These are phyloP conservation scores for Irena cyanogastra DNA, from an alignment of 2,113 vertebrate species.

Conservation along the genomic window DNA sequence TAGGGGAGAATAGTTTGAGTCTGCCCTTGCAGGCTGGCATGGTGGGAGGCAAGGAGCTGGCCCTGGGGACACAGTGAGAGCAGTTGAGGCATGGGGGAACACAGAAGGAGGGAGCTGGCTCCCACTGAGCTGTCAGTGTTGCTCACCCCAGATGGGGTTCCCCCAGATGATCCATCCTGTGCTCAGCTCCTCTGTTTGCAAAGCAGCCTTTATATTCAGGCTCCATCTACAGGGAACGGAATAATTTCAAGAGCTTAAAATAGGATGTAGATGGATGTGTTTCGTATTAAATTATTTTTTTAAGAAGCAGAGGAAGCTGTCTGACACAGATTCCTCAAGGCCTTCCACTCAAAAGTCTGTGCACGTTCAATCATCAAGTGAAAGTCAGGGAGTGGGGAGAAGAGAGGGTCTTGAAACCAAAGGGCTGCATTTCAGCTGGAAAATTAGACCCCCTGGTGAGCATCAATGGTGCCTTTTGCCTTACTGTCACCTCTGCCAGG, in stretches of 20 bases:
- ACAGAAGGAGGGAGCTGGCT: not conserved
- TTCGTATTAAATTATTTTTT: slow-evolving; percentile 4
- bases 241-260: slow-evolving; percentile 57
- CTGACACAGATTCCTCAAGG: slow-evolving; percentile 36
- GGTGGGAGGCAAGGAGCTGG: not conserved
- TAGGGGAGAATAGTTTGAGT: not conserved
- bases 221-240: slow-evolving; percentile 41
- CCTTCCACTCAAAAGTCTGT: not conserved
- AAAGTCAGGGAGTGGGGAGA: not conserved
- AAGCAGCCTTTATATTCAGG: slow-evolving; percentile 19
- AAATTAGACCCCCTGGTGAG: not conserved
- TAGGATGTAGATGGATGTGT: slow-evolving; percentile 40
- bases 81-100: not conserved
- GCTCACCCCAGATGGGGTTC: not conserved
- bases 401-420: not conserved
- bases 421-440: not conserved
- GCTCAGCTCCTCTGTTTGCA: not conserved
- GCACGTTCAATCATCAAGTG: not conserved
- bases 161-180: not conserved
- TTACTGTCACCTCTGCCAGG: not conserved
- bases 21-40: not conserved
- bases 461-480: fast-evolving
- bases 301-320: slow-evolving; percentile 9
- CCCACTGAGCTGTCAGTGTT: fast-evolving
- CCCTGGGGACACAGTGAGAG: no score